Conservation (phyloP, 2,888 invertebrate species). For the Trichopoda pennipes region DNA sequence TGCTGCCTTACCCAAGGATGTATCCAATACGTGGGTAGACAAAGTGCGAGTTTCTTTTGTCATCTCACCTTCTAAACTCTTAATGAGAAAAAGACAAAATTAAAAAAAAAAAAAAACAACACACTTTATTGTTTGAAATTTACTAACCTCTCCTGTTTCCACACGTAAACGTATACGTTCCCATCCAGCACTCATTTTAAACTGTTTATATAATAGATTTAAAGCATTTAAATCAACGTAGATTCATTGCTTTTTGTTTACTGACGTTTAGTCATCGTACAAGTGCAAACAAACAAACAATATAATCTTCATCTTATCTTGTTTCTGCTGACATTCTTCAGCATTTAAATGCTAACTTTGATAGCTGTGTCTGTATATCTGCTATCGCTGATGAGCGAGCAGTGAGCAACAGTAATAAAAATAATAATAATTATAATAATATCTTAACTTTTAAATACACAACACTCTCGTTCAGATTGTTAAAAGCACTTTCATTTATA, state of each 20-base stretch:
- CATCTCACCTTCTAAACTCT: constrained; percentile 54
- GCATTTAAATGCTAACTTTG: neutral
- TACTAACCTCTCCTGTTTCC: constrained; percentile 72
- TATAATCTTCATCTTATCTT: constrained; percentile 25
- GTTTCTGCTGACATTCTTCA: neutral
- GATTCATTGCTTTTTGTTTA: constrained; percentile 7
- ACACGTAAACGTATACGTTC: constrained; percentile 73
- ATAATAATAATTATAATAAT: too few relatives aligned
- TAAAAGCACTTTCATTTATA: too few relatives aligned
- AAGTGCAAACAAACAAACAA: neutral
- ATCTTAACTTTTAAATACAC: too few relatives aligned
- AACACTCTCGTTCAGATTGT: too few relatives aligned
- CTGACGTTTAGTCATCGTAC: constrained; percentile 12
- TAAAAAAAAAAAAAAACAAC: neutral
- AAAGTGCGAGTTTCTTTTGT: constrained; percentile 82
- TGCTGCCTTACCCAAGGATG: constrained; percentile 86
- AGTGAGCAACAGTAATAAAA: neutral
- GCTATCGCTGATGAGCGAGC: neutral
- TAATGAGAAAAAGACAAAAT: neutral
- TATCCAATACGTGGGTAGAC: constrained; percentile 89
- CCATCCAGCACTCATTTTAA: constrained; percentile 72
- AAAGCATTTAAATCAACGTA: neutral
- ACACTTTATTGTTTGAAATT: neutral
- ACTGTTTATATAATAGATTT: constrained; percentile 47
- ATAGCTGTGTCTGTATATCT: neutral